Evolutionary conservation across 2,113 vertebrate species (phyloP).

Genomic region (Hyla sarda): DNA sequence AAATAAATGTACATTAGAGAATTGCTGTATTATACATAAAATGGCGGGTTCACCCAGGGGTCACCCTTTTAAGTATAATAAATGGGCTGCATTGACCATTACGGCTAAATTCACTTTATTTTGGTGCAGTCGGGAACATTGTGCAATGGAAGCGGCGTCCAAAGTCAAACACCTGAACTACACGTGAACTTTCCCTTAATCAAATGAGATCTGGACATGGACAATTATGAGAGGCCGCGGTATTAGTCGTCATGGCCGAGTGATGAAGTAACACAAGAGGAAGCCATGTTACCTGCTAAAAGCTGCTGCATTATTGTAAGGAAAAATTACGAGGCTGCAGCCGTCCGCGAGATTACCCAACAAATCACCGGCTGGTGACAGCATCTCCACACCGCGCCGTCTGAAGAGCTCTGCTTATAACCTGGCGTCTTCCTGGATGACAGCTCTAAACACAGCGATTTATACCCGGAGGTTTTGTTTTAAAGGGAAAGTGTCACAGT

Average conservation of each 20-base stretch:
- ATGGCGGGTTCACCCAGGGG: not conserved
- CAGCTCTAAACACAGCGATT: not conserved
- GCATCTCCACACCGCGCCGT: too few relatives aligned
- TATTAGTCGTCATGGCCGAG: slow-evolving; percentile 31
- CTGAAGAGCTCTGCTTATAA: not conserved
- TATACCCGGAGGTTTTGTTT: not conserved
- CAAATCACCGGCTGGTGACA: not conserved
- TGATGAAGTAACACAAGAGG: not conserved
- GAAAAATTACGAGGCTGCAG: slow-evolving; percentile 19
- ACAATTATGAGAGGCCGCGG: not conserved
- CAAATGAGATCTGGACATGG: not conserved
- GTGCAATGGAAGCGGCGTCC: not conserved
- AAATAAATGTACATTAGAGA: not conserved
- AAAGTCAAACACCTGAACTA: slow-evolving; percentile 18
- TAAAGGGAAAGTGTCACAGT: not conserved
- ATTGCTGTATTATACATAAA: too few relatives aligned
- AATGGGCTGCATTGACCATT: not conserved
- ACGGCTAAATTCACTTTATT: not conserved
- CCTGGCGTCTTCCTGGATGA: not conserved
- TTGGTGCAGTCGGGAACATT: not conserved
- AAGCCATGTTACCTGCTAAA: slow-evolving; percentile 44
- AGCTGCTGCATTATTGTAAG: slow-evolving; percentile 40
- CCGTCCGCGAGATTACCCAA: slow-evolving; percentile 15
- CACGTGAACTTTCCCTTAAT: not conserved
- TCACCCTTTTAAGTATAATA: not conserved